Base-by-base conservation (phyloP, 2,797 vertebrate genomes). In the Cercopithecus neglectus region DNA sequence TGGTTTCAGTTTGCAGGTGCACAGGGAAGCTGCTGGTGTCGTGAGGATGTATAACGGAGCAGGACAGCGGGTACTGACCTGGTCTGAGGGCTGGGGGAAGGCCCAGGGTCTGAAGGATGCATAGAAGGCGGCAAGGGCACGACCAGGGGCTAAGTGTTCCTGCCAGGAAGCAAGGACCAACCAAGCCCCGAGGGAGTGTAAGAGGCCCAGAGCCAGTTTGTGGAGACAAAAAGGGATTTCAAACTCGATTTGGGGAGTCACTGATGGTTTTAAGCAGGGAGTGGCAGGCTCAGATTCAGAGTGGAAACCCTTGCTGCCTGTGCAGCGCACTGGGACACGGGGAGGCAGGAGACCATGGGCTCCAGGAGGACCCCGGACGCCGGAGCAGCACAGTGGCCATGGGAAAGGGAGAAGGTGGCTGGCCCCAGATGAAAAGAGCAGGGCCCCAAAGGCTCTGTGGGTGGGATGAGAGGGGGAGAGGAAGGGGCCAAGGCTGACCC, bases 31-130 rank as follows among this genome's bases (percentile, higher is more conserved):
- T 57, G 11, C 0, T 3, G 36, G 79, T 41, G 70, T 24, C 17
- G 1, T 0, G 14, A 21, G 11, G 44, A 11, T 9, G 46, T n/a
- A 1, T 26, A n/a, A 21, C 2, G 21, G 9, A 12, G 44, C 61
- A 13, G 8, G 1, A 16, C 21, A 7, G 50, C 22, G 1, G 7
- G 5, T 5, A 53, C 19, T 53, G 82, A 8, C 5, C 30, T 39
- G 72, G 28, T 36, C 48, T 14, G 41, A 48, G 61, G 55, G 8
- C 39, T 24, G 5, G 22, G 36, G 28, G 84, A 6, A 55, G 67
- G 33, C 36, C 44, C 90, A 79, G 46, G 55, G 74, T 50, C 91
- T 53, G 74, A 57, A 46, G 36, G 57, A n/a, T 12, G 30, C 39
- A 24, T 1, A 19, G 24, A 48, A 55, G 48, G 22, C 19, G 8